Percentiles rank a stretch among this genome's conserved stretches.
These are phyloP conservation scores for Aphaenogaster rudis DNA, from an alignment of 1,140 invertebrate species.

Conservation along the genomic window DNA sequence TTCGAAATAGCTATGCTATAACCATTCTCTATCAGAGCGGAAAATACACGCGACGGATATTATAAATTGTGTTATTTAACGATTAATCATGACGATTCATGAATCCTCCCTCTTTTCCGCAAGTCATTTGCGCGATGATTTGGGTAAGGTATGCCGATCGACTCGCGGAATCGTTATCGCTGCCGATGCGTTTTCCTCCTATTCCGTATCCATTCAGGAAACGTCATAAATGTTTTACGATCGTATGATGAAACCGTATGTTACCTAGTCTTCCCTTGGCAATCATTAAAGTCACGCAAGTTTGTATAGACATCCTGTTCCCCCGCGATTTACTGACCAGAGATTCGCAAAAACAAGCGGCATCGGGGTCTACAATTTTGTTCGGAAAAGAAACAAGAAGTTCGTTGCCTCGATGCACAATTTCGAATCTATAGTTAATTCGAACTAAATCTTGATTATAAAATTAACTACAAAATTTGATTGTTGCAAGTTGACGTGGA, in stretches of 20 bases:
- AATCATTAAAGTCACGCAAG: constrained; percentile 52
- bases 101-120: constrained; percentile 22
- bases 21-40: too few species aligned
- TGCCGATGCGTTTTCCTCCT: constrained; percentile 22
- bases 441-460: neutral
- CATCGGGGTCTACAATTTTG: constrained; percentile 67
- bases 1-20: neutral
- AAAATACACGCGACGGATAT: neutral
- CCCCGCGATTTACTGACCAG: constrained; percentile 17
- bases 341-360: constrained; percentile 7
- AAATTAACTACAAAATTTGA: neutral
- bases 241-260: constrained; percentile 65
- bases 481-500: neutral
- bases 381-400: neutral
- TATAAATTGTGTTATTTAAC: constrained; percentile 55
- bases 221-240: constrained; percentile 74
- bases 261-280: constrained; percentile 18
- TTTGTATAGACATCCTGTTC: constrained; percentile 28
- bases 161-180: constrained; percentile 60
- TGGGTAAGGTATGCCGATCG: neutral
- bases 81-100: constrained; percentile 23
- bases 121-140: neutral
- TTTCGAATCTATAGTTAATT: neutral
- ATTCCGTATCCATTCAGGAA: constrained; percentile 23
- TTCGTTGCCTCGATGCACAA: neutral